A percentile compares a stretch with the other conserved stretches of the same genome.
These are phyloP conservation scores for Lasioglossum albipes DNA, from an alignment of 1,140 invertebrate species.

Conservation along the genomic window DNA sequence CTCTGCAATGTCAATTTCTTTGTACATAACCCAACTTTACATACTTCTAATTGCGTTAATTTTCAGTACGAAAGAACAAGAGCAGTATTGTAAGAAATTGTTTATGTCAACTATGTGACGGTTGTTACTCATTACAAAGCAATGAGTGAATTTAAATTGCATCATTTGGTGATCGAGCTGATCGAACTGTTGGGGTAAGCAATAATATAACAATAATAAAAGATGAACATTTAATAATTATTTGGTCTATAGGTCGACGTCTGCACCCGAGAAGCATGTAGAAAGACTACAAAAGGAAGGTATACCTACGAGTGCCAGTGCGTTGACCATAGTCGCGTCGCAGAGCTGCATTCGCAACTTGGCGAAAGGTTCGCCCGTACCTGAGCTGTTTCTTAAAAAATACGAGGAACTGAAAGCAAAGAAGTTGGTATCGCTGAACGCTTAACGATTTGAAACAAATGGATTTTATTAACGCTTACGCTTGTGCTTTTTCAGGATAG, in stretches of 20 bases:
- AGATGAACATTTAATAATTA: neutral
- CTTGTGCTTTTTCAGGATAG: slow-evolving; percentile 75
- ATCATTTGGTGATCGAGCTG: slow-evolving; percentile 78
- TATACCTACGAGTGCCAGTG: slow-evolving; percentile 52
- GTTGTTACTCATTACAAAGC: slow-evolving; percentile 24
- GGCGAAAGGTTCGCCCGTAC: slow-evolving; percentile 74
- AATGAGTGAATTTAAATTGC: slow-evolving; percentile 82
- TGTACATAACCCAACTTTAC: slow-evolving; percentile 4
- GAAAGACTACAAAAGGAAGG: slow-evolving; percentile 79
- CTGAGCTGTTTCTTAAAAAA: slow-evolving; percentile 78
- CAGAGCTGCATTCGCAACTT: slow-evolving; percentile 76
- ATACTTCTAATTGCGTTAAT: too few relatives aligned
- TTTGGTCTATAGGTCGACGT: slow-evolving; percentile 71
- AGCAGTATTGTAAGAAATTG: neutral
- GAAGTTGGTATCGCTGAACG: slow-evolving; percentile 72
- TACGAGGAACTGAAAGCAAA: slow-evolving; percentile 81
- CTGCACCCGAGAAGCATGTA: slow-evolving; percentile 78
- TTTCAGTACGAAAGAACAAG: too few relatives aligned
- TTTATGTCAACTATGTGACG: slow-evolving; percentile 12
- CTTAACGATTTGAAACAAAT: neutral
- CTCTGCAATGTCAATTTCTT: neutral
- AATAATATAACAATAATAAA: slow-evolving; percentile 1
- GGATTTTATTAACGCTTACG: slow-evolving; percentile 7
- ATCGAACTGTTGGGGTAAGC: slow-evolving; percentile 78
- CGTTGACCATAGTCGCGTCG: slow-evolving; percentile 70